These are phyloP conservation scores for Plagodis pulveraria DNA, from an alignment of 2,888 invertebrate genomes.

Conservation along the genomic window DNA sequence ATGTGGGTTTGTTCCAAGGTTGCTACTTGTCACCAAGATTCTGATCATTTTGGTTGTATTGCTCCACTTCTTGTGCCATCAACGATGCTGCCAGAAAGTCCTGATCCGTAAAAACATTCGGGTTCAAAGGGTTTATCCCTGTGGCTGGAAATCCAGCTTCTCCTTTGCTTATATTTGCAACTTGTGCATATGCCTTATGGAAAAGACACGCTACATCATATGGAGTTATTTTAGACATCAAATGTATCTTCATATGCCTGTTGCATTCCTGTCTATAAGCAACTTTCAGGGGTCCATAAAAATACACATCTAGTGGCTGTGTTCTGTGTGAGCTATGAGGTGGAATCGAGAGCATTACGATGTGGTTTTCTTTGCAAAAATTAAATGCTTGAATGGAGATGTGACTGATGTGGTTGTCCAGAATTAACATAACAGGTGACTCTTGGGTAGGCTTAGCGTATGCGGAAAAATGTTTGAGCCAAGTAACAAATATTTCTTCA, in stretches of 20 bases:
- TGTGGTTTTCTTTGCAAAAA: too few species aligned
- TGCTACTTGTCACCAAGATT: too few species aligned
- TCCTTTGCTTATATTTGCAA: too few species aligned
- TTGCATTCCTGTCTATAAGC: too few species aligned
- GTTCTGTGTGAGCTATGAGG: background rate
- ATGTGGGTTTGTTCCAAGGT: too few species aligned
- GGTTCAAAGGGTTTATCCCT: background rate
- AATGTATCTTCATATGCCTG: constrained; percentile 1
- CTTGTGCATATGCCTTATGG: too few species aligned
- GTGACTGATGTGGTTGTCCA: too few species aligned
- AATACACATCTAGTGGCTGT: constrained; percentile 1
- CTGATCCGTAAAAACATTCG: background rate
- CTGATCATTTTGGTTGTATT: constrained; percentile 1
- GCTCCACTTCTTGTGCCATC: constrained; percentile 2
- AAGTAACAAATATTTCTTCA: constrained; percentile 1
- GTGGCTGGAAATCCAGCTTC: too few species aligned
- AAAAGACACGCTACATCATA: too few species aligned
- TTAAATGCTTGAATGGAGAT: too few species aligned
- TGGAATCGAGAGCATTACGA: too few species aligned
- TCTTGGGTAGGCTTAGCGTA: too few species aligned
- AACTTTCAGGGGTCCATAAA: background rate
- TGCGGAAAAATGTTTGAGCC: background rate
- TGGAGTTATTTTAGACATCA: constrained; percentile 1
- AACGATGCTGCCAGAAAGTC: constrained; percentile 4
- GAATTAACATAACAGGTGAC: background rate